phyloP scores from a whole-genome alignment of 2,888 invertebrate genomes.

The Polydrusus pterygomalis region DNA sequence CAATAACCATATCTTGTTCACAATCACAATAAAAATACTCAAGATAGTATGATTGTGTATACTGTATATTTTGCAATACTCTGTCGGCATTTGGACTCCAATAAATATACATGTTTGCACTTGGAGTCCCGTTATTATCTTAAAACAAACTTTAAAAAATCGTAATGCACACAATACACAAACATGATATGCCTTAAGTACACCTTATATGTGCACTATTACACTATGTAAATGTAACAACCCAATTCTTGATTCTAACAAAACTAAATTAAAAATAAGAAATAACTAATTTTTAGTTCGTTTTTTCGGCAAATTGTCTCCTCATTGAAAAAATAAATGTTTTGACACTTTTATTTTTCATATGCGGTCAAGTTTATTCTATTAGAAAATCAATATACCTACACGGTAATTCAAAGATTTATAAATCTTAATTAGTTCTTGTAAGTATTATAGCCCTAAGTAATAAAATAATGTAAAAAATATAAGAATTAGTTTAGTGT shows the following conservation, averaged over 20 bases:
- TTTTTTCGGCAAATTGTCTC: no score
- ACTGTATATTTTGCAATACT: slow-evolving; percentile 7
- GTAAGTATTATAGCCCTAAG: no score
- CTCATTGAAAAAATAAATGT: no score
- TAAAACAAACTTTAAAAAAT: slow-evolving; percentile 13
- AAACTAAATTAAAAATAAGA: background rate
- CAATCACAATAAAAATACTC: no score
- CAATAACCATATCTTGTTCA: no score
- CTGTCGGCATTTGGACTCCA: slow-evolving; percentile 1
- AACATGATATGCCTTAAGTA: background rate
- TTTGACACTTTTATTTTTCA: no score
- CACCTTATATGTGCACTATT: background rate
- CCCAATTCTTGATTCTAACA: background rate
- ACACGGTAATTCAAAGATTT: slow-evolving; percentile 2
- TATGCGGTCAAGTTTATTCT: no score
- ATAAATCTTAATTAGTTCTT: background rate
- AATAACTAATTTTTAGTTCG: no score
- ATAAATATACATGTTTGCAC: slow-evolving; percentile 9
- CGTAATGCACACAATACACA: background rate
- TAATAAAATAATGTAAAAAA: background rate
- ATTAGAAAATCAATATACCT: no score
- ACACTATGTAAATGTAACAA: background rate
- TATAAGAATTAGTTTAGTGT: background rate
- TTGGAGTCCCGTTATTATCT: background rate
- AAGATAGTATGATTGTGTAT: no score